Evolutionary conservation across 2,113 vertebrate genomes (phyloP).

Genomic region (Entelurus aequoreus): DNA sequence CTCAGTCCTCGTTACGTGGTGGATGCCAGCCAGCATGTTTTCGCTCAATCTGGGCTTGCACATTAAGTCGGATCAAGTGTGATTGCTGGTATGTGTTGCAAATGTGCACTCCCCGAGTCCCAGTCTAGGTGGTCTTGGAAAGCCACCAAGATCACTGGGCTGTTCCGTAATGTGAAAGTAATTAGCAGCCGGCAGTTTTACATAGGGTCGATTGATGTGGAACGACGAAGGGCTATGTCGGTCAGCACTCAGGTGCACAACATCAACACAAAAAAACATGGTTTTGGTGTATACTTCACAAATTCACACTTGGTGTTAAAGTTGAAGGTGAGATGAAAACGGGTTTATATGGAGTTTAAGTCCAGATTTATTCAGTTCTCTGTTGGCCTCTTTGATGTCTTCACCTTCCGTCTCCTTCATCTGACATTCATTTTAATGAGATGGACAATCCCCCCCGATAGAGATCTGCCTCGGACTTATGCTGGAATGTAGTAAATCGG

Average conservation of each 20-base stretch:
- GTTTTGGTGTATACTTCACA: not conserved
- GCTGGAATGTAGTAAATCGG: slow-evolving; percentile 7
- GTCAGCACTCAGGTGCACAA: slow-evolving; percentile 44
- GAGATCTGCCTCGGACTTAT: slow-evolving; percentile 39
- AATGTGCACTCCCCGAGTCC: slow-evolving; percentile 52
- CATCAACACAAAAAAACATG: not conserved
- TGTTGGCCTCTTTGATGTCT: slow-evolving; percentile 46
- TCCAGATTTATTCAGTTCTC: slow-evolving; percentile 41
- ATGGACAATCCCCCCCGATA: slow-evolving; percentile 36
- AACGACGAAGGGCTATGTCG: slow-evolving; percentile 65
- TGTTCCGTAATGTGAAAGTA: slow-evolving; percentile 85
- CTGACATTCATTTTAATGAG: slow-evolving; percentile 56
- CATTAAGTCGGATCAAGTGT: slow-evolving; percentile 11
- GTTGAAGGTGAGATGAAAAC: slow-evolving; percentile 20
- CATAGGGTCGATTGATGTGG: slow-evolving; percentile 59
- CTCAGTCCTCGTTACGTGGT: slow-evolving; percentile 14
- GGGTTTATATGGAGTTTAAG: slow-evolving; percentile 39
- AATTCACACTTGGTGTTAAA: slow-evolving; percentile 3
- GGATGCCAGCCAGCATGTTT: slow-evolving; percentile 29
- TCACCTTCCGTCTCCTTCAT: slow-evolving; percentile 47
- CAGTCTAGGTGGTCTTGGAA: slow-evolving; percentile 85
- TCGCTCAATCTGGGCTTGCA: slow-evolving; percentile 10
- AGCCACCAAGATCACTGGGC: slow-evolving; percentile 75
- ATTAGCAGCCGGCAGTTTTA: slow-evolving; percentile 80
- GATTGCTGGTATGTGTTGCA: slow-evolving; percentile 47